These are phyloP conservation scores for Matsumyia berberina DNA, from an alignment of 2,888 invertebrate species.

Conservation along the genomic window DNA sequence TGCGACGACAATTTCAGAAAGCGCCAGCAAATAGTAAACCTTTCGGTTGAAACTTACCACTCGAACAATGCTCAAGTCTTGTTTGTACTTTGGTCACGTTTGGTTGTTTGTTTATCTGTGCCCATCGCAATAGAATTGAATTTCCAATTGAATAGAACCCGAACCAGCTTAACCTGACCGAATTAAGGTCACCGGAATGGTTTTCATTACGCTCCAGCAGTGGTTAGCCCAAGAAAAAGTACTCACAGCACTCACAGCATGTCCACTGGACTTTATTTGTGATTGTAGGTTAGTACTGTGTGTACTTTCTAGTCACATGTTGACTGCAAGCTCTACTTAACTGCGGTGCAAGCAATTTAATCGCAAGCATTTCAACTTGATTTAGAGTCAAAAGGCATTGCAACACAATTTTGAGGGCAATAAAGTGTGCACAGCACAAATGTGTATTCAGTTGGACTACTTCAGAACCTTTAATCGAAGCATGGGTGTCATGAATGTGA, in stretches of 20 bases:
- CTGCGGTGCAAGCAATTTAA: not conserved
- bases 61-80: not conserved
- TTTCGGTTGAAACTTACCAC: not conserved
- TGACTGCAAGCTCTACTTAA: not conserved
- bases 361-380: not conserved
- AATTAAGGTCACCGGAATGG: conserved; percentile 36
- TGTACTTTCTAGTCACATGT: not conserved
- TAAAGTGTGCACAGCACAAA: not conserved
- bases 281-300: no score
- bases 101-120: not conserved
- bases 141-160: conserved; percentile 3
- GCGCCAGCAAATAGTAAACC: conserved; percentile 2
- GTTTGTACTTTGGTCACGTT: conserved; percentile 32
- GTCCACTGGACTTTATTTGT: not conserved
- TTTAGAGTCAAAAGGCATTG: not conserved
- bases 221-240: not conserved
- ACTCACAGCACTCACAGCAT: not conserved
- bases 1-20: conserved; percentile 21
- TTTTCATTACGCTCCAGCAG: conserved; percentile 7
- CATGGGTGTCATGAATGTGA: no score
- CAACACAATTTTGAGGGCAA: not conserved
- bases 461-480: not conserved
- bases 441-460: not conserved
- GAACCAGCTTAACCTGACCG: conserved; percentile 24
- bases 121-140: conserved; percentile 22